Conservation (phyloP, 1,140 invertebrate species). For the Gryon sp. region DNA sequence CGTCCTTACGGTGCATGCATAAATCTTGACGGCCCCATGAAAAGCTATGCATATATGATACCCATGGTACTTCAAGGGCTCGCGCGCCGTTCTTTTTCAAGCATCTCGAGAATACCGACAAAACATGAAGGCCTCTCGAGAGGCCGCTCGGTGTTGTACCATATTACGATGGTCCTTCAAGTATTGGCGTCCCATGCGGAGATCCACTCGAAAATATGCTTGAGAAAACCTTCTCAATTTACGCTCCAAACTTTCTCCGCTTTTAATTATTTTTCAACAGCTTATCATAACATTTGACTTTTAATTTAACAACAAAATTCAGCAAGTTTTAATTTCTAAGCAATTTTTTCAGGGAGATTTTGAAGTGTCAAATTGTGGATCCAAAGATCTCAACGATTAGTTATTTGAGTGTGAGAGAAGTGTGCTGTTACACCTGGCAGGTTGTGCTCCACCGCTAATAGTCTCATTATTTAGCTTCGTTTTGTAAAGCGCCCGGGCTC, state of each 20-base stretch:
- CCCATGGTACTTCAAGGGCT: constrained; percentile 58
- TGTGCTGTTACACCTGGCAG: constrained; percentile 51
- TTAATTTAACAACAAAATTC: too few species aligned
- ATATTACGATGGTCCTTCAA: constrained; percentile 71
- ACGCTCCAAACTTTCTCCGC: constrained; percentile 35
- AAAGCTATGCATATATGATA: constrained; percentile 63
- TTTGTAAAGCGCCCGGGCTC: constrained; percentile 74
- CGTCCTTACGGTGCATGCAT: constrained; percentile 49
- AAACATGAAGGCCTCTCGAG: constrained; percentile 71
- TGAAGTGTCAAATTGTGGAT: constrained; percentile 14
- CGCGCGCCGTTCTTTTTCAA: constrained; percentile 59
- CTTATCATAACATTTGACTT: too few species aligned
- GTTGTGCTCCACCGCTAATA: constrained; percentile 67
- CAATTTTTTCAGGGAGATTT: neutral
- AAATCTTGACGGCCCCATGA: constrained; percentile 58
- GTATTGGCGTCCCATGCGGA: constrained; percentile 70
- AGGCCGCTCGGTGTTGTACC: constrained; percentile 65
- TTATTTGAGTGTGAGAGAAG: constrained; percentile 1
- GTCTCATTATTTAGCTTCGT: constrained; percentile 79
- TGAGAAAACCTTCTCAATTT: constrained; percentile 70
- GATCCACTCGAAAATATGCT: constrained; percentile 70
- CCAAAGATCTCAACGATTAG: constrained; percentile 28
- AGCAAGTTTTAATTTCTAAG: neutral
- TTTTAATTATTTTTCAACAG: neutral
- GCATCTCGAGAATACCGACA: constrained; percentile 67